A percentile compares a stretch with the other conserved stretches of the same genome.
Evolutionary conservation across 2,797 vertebrate species (phyloP).

Genomic region (Babyrousa celebensis): DNA sequence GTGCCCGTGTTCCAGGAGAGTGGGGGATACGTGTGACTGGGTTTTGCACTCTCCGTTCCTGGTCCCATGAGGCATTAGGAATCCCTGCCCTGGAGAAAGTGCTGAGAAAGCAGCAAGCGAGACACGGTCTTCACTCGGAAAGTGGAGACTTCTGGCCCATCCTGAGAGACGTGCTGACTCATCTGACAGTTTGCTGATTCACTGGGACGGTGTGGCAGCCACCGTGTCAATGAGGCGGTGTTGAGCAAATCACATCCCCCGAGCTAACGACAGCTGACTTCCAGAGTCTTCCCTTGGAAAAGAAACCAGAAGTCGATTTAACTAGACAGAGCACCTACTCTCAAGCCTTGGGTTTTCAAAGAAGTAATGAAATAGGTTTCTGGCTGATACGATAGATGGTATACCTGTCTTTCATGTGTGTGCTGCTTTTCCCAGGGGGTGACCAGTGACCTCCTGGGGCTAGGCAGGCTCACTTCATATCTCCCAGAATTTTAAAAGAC

Average conservation of each 20-base stretch:
- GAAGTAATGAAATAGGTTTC: not conserved
- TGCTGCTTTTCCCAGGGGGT: not conserved
- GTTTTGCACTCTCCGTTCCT: conserved; percentile 6
- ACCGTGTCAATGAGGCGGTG: not conserved
- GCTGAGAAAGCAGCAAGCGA: not conserved
- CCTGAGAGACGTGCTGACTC: not conserved
- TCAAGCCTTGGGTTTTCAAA: conserved; percentile 31
- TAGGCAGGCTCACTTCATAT: not conserved
- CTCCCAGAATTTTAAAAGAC: conserved; percentile 25
- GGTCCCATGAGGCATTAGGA: not conserved
- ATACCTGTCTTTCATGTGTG: not conserved
- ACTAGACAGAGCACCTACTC: not conserved
- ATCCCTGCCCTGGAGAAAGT: not conserved
- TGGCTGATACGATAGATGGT: not conserved
- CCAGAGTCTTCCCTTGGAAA: conserved; percentile 49
- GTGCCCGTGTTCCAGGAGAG: not conserved
- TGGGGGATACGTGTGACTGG: not conserved
- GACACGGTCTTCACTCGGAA: not conserved
- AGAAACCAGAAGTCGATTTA: conserved; percentile 31
- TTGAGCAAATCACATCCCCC: not conserved
- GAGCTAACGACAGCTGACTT: not conserved
- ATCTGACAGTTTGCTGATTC: not conserved
- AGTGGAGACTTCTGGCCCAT: not conserved
- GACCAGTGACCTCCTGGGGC: not conserved
- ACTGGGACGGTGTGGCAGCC: not conserved